A percentile compares a stretch with the other conserved stretches of the same genome.
These are phyloP conservation scores for Acrocephalus arundinaceus DNA, from an alignment of 2,113 vertebrate genomes.

Conservation along the genomic window DNA sequence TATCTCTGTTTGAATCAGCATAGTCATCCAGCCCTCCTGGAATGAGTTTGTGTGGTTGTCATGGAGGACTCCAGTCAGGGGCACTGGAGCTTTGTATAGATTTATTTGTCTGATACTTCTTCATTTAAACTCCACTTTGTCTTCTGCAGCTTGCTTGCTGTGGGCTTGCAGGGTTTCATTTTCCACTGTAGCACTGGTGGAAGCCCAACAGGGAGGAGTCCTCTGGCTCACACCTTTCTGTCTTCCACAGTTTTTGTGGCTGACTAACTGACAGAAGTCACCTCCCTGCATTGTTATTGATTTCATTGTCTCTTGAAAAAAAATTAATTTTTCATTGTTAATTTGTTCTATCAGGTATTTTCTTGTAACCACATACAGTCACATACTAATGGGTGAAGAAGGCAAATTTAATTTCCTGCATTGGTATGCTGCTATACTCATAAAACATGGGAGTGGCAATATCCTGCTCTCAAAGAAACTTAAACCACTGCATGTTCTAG, in stretches of 20 bases:
- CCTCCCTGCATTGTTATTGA: background rate
- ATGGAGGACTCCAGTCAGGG: background rate
- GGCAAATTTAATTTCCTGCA: background rate
- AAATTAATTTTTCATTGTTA: background rate
- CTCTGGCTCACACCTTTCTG: fast-evolving
- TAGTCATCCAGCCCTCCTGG: background rate
- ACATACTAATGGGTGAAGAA: background rate
- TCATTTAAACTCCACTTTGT: background rate
- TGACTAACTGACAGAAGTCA: background rate
- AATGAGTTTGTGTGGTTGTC: background rate
- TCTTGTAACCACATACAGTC: background rate
- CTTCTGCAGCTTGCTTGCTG: background rate
- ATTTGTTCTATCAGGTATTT: background rate
- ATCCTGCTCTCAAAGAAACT: background rate
- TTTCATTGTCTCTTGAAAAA: background rate
- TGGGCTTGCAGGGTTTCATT: background rate
- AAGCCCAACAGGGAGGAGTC: background rate
- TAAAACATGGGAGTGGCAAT: background rate
- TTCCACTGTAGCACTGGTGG: background rate
- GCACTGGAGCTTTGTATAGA: background rate
- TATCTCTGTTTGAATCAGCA: background rate
- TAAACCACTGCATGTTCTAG: background rate
- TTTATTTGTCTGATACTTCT: background rate
- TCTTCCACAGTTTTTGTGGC: background rate
- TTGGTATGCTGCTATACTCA: background rate